These are phyloP conservation scores for Ceramica pisi DNA, from an alignment of 2,888 invertebrate species.

Conservation along the genomic window DNA sequence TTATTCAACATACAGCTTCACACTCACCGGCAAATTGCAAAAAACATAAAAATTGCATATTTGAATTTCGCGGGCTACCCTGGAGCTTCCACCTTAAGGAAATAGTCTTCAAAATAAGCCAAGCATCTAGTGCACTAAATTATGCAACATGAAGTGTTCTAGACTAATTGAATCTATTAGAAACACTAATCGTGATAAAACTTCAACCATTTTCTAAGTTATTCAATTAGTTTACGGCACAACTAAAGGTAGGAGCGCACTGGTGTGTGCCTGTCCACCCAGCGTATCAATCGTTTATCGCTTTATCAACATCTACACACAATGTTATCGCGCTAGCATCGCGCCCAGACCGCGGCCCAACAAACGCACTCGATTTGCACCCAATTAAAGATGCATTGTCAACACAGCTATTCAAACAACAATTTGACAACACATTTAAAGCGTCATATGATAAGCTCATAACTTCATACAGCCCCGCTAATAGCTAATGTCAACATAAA, in stretches of 20 bases:
- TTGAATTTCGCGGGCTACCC: too few relatives aligned
- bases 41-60: too few relatives aligned
- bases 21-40: too few relatives aligned
- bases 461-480: constrained; percentile 54
- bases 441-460: constrained; percentile 40
- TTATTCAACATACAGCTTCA: too few relatives aligned
- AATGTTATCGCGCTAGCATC: constrained; percentile 77
- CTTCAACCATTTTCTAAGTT: constrained; percentile 29
- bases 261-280: constrained; percentile 65
- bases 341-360: constrained; percentile 63
- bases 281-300: constrained; percentile 74
- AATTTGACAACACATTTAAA: constrained; percentile 38
- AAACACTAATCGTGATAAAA: constrained; percentile 12
- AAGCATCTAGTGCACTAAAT: neutral
- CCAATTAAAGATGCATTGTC: constrained; percentile 55
- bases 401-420: constrained; percentile 64
- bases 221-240: constrained; percentile 48
- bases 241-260: constrained; percentile 56
- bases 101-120: neutral
- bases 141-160: neutral
- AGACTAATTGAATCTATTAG: constrained; percentile 8
- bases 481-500: constrained; percentile 64
- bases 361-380: constrained; percentile 48
- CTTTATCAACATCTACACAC: constrained; percentile 74
- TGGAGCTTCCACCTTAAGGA: too few relatives aligned